phyloP scores from a whole-genome alignment of 2,888 invertebrate genomes.

The Sesamia inferens region DNA sequence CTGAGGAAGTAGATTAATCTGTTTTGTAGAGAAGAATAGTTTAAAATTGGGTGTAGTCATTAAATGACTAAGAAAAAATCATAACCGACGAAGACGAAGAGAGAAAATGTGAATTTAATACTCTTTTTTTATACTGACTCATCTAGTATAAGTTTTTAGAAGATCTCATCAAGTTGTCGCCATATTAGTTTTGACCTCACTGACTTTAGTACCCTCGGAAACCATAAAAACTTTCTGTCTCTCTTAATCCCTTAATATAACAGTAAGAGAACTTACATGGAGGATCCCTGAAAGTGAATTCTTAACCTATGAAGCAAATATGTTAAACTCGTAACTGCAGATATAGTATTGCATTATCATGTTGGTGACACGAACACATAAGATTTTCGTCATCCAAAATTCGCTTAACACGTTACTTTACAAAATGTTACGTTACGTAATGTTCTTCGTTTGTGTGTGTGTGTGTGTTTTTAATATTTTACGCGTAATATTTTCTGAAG shows the following conservation, averaged over 20 bases:
- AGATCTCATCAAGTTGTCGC: not conserved
- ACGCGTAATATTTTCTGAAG: not conserved
- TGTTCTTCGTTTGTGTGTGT: no score
- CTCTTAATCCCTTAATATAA: not conserved
- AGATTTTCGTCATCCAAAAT: not conserved
- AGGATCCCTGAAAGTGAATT: not conserved
- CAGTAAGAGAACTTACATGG: not conserved
- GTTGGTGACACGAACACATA: no score
- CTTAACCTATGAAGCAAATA: not conserved
- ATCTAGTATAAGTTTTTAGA: not conserved
- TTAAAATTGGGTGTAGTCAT: not conserved
- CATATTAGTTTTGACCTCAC: not conserved
- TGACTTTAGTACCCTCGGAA: not conserved
- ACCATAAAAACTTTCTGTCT: not conserved
- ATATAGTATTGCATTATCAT: not conserved
- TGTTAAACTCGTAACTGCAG: not conserved
- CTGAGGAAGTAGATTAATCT: constrained; percentile 27
- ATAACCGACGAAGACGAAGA: not conserved
- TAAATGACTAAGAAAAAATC: not conserved
- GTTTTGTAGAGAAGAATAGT: constrained; percentile 5
- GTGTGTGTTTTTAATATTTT: not conserved
- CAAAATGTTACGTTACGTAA: not conserved
- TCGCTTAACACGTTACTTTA: no score
- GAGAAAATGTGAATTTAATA: not conserved
- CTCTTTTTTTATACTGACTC: not conserved